Conservation (phyloP, 2,797 vertebrate genomes). For the Dromococcyx pavoninus region DNA sequence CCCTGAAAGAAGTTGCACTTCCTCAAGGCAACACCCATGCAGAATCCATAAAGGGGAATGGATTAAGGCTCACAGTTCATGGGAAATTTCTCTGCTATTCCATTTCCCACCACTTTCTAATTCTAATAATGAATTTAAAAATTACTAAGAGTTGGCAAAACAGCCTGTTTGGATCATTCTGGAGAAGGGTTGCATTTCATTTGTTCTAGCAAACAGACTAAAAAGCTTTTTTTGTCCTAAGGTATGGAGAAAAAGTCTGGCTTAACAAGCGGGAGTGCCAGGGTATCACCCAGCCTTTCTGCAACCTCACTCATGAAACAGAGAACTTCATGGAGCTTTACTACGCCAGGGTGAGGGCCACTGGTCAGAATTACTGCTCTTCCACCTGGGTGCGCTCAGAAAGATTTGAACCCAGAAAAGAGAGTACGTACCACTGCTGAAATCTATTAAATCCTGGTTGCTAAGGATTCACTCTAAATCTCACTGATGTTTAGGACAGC, state of each 20-base stretch:
- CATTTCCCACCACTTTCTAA: background rate
- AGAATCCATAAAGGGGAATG: background rate
- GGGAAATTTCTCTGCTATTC: background rate
- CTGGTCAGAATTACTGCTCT: background rate
- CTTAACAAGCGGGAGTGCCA: constrained; percentile 71
- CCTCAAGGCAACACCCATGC: rapidly evolving
- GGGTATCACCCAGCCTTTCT: constrained; percentile 58
- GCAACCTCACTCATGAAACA: constrained; percentile 74
- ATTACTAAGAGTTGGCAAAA: background rate
- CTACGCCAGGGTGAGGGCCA: constrained; percentile 65
- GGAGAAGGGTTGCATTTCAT: background rate
- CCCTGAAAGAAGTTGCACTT: background rate
- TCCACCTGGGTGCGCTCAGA: constrained; percentile 41
- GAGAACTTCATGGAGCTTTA: constrained; percentile 58
- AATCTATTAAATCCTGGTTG: background rate
- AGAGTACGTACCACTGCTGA: constrained; percentile 66
- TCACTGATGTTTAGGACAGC: too few relatives aligned
- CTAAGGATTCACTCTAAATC: too few relatives aligned
- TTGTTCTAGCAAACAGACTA: background rate
- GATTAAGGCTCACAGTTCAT: background rate
- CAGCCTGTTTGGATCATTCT: background rate
- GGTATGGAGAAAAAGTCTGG: constrained; percentile 76
- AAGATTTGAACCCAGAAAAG: constrained; percentile 63
- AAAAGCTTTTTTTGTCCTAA: background rate
- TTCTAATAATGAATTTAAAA: background rate